Evolutionary conservation across 2,113 vertebrate species (phyloP), one percentile per base, ranked within the genome.

Genomic region (Myiozetetes cayanensis): DNA sequence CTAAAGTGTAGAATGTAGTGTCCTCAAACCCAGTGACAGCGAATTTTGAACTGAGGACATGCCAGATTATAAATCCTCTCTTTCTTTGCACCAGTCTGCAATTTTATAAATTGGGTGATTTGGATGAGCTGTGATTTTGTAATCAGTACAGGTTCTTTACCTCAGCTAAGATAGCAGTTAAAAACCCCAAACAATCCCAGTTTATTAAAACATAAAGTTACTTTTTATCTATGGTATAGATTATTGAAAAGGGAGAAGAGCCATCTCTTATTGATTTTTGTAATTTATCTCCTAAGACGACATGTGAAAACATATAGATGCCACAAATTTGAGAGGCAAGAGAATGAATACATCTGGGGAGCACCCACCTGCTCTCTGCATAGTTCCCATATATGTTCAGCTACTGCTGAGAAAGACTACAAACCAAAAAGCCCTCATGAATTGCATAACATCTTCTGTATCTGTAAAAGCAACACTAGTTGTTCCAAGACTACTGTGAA

Each of bases 1-100:
- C 92, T 55, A 85, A 87, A 92, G 80, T 79, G 44, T 83, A 87
- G 96, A 96, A 94, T 95, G 77, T 4, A 35, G 50, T 95, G 96
- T 96, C 84, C 96, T 92, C 81, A 93, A 72, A 70, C 63, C 28
- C 61, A 84, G 16, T 55, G 90, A 89, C 82, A 95, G 67, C 65
- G 75, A 93, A 85, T 72, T 83, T 85, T 82, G 43, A 94, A 81
- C 7, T 43, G 85, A 87, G 53, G 49, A 77, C 58, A 53, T 92
- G 94, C 85, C 95, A 96, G 55, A 87, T 63, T 35, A 66, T 31
- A 90, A 94, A 96, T 79, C 63, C 9, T 73, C 27, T 72, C 31
- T 59, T 87, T 62, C 47, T 85, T 93, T 67, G 70, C 5, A 62
- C 5, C 18, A 50, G 25, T 77, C 65, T 75, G 24, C 9, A 35